Conservation (phyloP, 2,113 vertebrate species). For the Sinocyclocheilus rhinocerous region DNA sequence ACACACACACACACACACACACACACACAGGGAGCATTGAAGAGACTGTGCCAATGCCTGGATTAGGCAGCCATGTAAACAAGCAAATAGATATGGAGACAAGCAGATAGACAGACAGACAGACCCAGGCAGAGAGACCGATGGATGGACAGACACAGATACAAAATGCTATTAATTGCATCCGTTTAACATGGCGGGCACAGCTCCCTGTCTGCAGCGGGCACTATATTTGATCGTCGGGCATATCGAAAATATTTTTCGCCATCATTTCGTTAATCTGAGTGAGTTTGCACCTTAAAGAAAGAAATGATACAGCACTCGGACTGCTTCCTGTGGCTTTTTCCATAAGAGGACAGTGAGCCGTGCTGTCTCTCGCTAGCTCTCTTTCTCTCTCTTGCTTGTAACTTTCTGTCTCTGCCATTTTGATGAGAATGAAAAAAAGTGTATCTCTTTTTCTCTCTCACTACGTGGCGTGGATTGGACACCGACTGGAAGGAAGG, state of each 20-base stretch:
- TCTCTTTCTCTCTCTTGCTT: constrained; percentile 22
- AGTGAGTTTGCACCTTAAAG: constrained; percentile 78
- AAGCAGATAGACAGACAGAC: constrained; percentile 44
- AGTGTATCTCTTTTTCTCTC: constrained; percentile 58
- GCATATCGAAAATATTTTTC: constrained; percentile 47
- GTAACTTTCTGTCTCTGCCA: constrained; percentile 75
- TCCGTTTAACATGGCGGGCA: constrained; percentile 36
- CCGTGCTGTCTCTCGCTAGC: constrained; percentile 51
- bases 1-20: not conserved
- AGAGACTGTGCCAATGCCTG: constrained; percentile 45
- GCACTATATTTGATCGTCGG: constrained; percentile 28
- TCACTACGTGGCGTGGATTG: constrained; percentile 77
- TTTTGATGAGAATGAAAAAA: constrained; percentile 77
- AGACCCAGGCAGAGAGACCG: constrained; percentile 42
- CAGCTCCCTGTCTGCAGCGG: not conserved
- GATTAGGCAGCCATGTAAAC: constrained; percentile 55
- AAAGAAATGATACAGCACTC: constrained; percentile 55
- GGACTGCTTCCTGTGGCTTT: constrained; percentile 38
- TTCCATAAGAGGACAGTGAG: constrained; percentile 69
- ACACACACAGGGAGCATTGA: constrained; percentile 14
- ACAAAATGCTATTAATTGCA: constrained; percentile 53
- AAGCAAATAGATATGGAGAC: constrained; percentile 56
- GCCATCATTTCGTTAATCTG: constrained; percentile 52
- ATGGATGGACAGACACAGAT: constrained; percentile 33
- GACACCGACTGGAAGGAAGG: constrained; percentile 68